Conservation (phyloP, 2,113 vertebrate species). For the Hippopotamus amphibius region DNA sequence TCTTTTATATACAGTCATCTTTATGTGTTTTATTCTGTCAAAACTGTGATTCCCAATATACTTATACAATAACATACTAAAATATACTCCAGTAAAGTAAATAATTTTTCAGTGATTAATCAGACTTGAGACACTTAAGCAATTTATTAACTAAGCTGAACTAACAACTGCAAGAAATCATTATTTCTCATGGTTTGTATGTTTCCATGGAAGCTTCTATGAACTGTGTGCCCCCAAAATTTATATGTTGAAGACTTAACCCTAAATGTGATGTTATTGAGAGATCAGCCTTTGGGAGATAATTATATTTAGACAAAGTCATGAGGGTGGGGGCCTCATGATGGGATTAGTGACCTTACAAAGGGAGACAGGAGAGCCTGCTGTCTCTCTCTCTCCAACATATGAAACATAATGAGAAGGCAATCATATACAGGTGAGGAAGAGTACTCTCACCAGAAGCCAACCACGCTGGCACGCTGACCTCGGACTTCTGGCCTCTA, state of each 20-base stretch:
- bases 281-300: neutral
- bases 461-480: neutral
- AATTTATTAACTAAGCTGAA: neutral
- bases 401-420: neutral
- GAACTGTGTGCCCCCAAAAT: neutral
- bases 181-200: neutral
- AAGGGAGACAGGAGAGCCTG: neutral
- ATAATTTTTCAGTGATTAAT: slow-evolving; percentile 26
- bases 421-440: neutral
- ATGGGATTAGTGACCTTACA: neutral
- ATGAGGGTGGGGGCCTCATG: neutral
- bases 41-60: neutral
- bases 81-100: neutral
- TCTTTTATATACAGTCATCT: neutral
- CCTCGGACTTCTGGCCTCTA: neutral
- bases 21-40: slow-evolving; percentile 12
- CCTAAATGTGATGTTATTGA: neutral
- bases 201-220: neutral
- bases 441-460: neutral
- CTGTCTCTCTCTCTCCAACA: too few relatives aligned
- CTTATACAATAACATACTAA: neutral
- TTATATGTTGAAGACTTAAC: neutral
- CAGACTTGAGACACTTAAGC: neutral
- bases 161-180: slow-evolving; percentile 23
- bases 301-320: neutral